Conservation (phyloP, 2,888 invertebrate genomes). For the Ennomos quercinarius region DNA sequence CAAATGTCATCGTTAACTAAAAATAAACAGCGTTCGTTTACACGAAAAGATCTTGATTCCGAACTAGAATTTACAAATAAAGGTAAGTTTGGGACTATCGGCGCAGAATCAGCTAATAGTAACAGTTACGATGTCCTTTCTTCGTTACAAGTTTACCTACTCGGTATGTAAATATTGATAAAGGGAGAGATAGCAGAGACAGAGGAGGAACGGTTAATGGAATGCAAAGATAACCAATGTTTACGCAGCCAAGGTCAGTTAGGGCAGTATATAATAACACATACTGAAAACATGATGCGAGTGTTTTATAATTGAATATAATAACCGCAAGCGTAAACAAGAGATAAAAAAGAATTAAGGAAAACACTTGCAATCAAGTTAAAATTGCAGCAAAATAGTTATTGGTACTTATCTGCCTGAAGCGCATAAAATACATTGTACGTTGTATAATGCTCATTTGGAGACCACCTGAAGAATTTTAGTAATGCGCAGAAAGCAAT, state of each 20-base stretch:
- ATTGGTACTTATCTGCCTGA: no score
- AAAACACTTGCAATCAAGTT: no score
- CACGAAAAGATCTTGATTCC: slow-evolving; percentile 11
- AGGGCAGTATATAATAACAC: slow-evolving; percentile 34
- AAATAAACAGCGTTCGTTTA: slow-evolving; percentile 35
- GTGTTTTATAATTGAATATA: slow-evolving; percentile 5
- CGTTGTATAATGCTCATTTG: no score
- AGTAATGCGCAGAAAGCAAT: no score
- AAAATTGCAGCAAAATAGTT: no score
- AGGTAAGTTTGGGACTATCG: not conserved
- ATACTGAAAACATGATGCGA: not conserved
- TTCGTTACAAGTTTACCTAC: not conserved
- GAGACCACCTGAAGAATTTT: no score
- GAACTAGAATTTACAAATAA: not conserved
- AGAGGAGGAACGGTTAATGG: slow-evolving; percentile 27
- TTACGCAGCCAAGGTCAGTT: slow-evolving; percentile 51
- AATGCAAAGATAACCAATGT: slow-evolving; percentile 43
- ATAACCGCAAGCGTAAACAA: slow-evolving; percentile 4
- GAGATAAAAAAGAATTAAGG: not conserved
- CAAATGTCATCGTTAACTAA: slow-evolving; percentile 40
- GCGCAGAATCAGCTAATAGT: slow-evolving; percentile 6
- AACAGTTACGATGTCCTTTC: no score
- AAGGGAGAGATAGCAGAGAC: slow-evolving; percentile 32
- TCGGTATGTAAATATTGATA: slow-evolving; percentile 38
- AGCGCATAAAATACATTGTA: no score